phyloP scores from a whole-genome alignment of 1,140 invertebrate genomes.

The Sesamia nonagrioides region DNA sequence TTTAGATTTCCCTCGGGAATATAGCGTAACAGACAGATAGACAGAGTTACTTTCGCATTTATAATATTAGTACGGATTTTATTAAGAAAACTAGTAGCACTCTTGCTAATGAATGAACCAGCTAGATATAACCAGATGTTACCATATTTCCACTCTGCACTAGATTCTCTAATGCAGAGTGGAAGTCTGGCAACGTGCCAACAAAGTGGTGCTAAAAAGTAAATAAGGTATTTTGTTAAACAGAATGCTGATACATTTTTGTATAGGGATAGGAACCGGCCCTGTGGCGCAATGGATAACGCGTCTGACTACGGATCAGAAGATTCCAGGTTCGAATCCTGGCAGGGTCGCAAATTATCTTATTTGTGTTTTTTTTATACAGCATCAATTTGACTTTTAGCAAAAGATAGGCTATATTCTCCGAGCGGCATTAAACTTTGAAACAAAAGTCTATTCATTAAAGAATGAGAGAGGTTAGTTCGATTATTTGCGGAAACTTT shows the following conservation, averaged over 20 bases:
- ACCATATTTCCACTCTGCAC: too few species aligned
- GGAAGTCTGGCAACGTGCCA: background rate
- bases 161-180: background rate
- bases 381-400: too few species aligned
- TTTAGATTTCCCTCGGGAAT: too few species aligned
- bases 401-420: too few species aligned
- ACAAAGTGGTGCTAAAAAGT: background rate
- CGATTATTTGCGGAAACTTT: background rate
- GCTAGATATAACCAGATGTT: too few species aligned
- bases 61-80: too few species aligned
- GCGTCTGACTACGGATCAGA: constrained; percentile 19
- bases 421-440: too few species aligned
- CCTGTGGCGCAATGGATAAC: background rate
- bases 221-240: background rate
- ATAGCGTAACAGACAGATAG: too few species aligned
- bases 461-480: too few species aligned
- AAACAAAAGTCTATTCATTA: too few species aligned
- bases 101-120: constrained; percentile 4
- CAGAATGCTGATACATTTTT: background rate
- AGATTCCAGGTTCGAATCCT: constrained; percentile 27
- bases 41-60: too few species aligned
- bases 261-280: background rate
- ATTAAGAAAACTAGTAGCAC: background rate
- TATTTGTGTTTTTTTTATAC: too few species aligned
- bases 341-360: constrained; percentile 5